Percentiles rank a stretch among this genome's conserved stretches.
Conservation (phyloP, 2,113 vertebrate species). For the Heliornis fulica region DNA sequence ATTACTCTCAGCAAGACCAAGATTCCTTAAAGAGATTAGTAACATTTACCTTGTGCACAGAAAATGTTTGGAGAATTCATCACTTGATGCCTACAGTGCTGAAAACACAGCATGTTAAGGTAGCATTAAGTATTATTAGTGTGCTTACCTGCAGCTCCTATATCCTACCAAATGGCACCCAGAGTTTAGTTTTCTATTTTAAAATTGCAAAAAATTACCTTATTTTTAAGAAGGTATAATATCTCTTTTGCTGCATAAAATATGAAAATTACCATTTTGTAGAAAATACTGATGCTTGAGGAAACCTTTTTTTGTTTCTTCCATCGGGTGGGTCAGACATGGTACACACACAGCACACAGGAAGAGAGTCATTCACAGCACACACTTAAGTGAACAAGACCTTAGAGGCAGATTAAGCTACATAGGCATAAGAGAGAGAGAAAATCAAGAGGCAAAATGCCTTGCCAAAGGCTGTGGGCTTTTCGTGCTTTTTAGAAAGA, state of each 20-base stretch:
- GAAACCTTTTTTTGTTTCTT: not conserved
- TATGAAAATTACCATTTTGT: not conserved
- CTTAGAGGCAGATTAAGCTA: slow-evolving; percentile 35
- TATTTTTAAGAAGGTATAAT: not conserved
- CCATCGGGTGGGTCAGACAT: not conserved
- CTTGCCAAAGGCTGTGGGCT: not conserved
- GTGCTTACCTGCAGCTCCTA: slow-evolving; percentile 47
- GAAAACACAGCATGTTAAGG: slow-evolving; percentile 22
- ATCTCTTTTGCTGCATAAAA: not conserved
- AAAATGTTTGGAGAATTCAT: slow-evolving; percentile 37
- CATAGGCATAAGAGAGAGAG: not conserved
- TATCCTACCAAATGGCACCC: slow-evolving; percentile 33
- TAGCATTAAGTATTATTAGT: slow-evolving; percentile 37
- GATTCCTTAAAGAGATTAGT: slow-evolving; percentile 26
- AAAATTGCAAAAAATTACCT: not conserved
- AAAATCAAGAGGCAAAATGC: not conserved
- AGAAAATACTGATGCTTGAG: not conserved
- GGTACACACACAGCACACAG: not conserved
- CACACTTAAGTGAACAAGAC: slow-evolving; percentile 2
- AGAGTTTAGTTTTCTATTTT: not conserved
- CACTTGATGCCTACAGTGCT: slow-evolving; percentile 34
- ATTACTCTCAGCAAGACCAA: slow-evolving; percentile 17
- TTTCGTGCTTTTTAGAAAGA: not conserved
- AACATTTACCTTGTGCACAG: slow-evolving; percentile 27
- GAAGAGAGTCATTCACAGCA: not conserved